Evolutionary conservation across 1,140 invertebrate genomes (phyloP).

Genomic region (Chelonus insularis): DNA sequence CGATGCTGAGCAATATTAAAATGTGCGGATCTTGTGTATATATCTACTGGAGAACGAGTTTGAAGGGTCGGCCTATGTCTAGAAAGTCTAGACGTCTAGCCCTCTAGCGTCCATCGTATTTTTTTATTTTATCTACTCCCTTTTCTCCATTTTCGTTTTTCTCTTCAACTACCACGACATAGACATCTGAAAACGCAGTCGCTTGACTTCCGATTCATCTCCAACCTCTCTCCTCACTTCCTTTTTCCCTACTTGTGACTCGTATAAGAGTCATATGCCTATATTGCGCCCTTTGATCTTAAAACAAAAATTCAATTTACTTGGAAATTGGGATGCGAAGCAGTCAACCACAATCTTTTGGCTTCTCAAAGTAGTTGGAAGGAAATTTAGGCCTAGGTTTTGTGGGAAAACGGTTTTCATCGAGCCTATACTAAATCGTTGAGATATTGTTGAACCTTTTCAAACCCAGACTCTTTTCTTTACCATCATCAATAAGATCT

Average conservation of each 20-base stretch:
- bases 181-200: background rate
- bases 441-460: no score
- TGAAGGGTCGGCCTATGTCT: constrained; percentile 17
- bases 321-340: constrained; percentile 50
- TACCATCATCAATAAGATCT: background rate
- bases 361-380: background rate
- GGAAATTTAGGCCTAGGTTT: background rate
- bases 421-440: no score
- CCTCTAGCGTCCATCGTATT: constrained; percentile 8
- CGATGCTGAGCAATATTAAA: constrained; percentile 23
- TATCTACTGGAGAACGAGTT: constrained; percentile 7
- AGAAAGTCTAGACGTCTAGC: constrained; percentile 21
- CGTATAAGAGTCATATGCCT: constrained; percentile 29
- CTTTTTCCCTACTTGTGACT: constrained; percentile 28
- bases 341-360: constrained; percentile 43
- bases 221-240: background rate
- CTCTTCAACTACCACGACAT: background rate
- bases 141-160: constrained; percentile 1
- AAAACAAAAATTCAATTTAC: constrained; percentile 57
- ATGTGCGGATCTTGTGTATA: constrained; percentile 5
- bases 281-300: constrained; percentile 55
- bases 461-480: background rate
- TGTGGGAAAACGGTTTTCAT: constrained; percentile 31
- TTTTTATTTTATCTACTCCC: background rate
- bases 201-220: background rate